phyloP scores from a whole-genome alignment of 2,888 invertebrate species.

The Rhagonycha fulva region DNA sequence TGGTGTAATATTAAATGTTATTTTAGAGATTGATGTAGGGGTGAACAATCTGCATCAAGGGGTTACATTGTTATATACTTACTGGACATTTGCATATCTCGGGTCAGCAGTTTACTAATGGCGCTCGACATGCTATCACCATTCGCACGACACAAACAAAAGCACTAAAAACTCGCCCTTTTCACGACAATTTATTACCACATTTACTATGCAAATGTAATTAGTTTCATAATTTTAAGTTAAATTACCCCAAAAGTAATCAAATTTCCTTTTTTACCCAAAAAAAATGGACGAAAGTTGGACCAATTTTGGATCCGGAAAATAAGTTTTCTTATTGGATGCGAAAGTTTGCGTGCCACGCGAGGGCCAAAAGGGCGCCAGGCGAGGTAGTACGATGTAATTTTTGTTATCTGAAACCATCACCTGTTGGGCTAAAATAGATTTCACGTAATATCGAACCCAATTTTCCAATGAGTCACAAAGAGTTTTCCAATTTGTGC shows the following conservation, averaged over 20 bases:
- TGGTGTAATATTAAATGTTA: conserved; percentile 17
- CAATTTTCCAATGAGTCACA: neutral
- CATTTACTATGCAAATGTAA: conserved; percentile 48
- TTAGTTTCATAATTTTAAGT: conserved; percentile 38
- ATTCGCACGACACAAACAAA: conserved; percentile 46
- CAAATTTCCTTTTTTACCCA: neutral
- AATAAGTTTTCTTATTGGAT: neutral
- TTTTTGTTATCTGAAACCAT: neutral
- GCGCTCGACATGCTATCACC: conserved; percentile 46
- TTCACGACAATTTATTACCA: conserved; percentile 46
- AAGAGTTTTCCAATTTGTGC: neutral
- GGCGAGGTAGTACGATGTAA: neutral
- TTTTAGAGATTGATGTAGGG: conserved; percentile 24
- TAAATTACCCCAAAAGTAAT: conserved; percentile 17
- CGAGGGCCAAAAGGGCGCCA: neutral
- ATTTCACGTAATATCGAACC: neutral
- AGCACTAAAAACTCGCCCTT: conserved; percentile 46
- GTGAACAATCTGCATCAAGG: conserved; percentile 43
- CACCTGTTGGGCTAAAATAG: neutral
- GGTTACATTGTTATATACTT: conserved; percentile 32
- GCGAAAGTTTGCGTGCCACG: neutral
- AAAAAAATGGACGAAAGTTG: neutral
- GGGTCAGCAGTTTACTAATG: conserved; percentile 47
- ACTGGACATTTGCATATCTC: conserved; percentile 47
- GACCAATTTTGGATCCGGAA: neutral